phyloP scores from a whole-genome alignment of 2,888 invertebrate species.

The Phoronis australis region DNA sequence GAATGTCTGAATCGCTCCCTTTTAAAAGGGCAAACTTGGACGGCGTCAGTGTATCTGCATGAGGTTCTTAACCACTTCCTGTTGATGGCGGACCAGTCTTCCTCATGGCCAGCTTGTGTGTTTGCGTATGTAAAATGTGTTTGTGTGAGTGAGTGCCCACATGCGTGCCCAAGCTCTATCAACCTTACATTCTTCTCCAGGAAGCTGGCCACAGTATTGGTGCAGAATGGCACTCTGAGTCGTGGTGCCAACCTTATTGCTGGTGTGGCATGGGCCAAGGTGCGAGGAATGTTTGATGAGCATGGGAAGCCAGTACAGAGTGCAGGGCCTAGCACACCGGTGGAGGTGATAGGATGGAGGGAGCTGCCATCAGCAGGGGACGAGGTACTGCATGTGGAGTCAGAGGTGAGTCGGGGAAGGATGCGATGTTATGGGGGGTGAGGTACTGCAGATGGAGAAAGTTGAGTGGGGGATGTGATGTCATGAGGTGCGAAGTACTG shows the following conservation, averaged over 20 bases:
- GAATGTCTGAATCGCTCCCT: background rate
- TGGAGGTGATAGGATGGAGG: conserved; percentile 85
- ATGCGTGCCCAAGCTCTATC: background rate
- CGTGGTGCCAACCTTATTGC: conserved; percentile 75
- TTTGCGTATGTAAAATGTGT: background rate
- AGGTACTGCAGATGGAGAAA: no score
- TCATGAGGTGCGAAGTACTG: background rate
- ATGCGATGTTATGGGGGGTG: no score
- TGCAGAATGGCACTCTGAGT: conserved; percentile 78
- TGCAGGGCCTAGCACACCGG: conserved; percentile 76
- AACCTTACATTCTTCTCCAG: conserved; percentile 52
- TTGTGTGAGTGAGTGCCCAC: background rate
- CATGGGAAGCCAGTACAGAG: conserved; percentile 63
- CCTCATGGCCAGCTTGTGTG: background rate
- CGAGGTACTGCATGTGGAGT: conserved; percentile 73
- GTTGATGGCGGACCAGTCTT: background rate
- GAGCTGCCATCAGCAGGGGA: conserved; percentile 82
- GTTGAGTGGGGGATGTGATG: background rate
- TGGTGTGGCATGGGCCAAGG: conserved; percentile 76
- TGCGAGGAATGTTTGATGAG: conserved; percentile 74
- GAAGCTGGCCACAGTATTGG: conserved; percentile 75
- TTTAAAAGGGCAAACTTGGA: background rate
- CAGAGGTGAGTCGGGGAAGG: conserved; percentile 60
- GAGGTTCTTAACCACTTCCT: background rate
- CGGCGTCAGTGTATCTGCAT: background rate